A percentile compares a stretch with the other conserved stretches of the same genome.
Conservation (phyloP, 2,797 vertebrate genomes). For the Neomorphus geoffroyi region DNA sequence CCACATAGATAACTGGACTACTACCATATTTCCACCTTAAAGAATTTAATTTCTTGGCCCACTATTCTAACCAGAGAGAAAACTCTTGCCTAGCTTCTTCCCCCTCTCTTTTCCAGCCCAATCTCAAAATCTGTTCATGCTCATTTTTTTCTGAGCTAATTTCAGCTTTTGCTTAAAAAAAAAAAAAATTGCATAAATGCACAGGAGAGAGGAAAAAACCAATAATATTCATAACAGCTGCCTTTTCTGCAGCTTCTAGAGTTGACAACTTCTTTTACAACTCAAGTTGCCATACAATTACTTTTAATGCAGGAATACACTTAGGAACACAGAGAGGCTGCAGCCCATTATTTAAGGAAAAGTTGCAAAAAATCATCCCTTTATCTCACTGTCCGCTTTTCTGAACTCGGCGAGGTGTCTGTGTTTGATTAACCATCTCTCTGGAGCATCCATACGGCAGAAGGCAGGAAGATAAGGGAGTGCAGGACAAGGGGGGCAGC, state of each 20-base stretch:
- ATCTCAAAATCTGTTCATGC: not conserved
- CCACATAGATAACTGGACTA: not conserved
- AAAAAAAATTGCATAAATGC: not conserved
- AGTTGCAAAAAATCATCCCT: not conserved
- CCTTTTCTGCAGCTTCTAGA: not conserved
- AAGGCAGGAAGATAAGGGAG: not conserved
- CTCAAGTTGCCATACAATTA: not conserved
- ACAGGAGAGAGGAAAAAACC: not conserved
- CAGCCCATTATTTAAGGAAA: not conserved
- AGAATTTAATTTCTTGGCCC: not conserved
- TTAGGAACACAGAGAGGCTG: not conserved
- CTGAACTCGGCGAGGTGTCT: not conserved
- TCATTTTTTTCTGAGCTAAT: not conserved
- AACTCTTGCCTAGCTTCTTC: not conserved
- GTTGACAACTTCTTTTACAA: no score
- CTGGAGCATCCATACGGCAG: not conserved
- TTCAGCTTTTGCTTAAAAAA: not conserved
- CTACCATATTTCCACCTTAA: not conserved
- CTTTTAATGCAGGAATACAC: not conserved
- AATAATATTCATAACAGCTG: accelerated
- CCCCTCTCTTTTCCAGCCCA: not conserved
- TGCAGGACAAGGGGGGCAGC: not conserved
- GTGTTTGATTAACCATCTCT: not conserved
- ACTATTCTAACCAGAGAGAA: not conserved
- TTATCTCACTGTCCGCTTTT: not conserved